phyloP scores from a whole-genome alignment of 2,888 invertebrate species.

The Stenotaenia linearis region DNA sequence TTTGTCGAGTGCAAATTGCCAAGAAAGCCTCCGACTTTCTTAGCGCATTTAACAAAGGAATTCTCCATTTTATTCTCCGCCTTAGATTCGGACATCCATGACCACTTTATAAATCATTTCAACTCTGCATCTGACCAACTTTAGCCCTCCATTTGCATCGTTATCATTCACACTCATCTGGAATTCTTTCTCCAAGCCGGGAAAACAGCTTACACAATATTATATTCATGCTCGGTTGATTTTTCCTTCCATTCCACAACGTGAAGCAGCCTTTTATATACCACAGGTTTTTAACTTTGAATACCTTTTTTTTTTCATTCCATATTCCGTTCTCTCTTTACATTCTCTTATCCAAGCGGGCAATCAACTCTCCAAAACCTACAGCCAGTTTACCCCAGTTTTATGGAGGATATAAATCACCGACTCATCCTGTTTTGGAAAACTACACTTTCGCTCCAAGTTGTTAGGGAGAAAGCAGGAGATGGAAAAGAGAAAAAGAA shows the following conservation, averaged over 20 bases:
- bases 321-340: not conserved
- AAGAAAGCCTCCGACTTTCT: not conserved
- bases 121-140: not conserved
- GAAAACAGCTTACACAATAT: not conserved
- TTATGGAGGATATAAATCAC: not conserved
- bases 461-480: not conserved
- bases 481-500: not conserved
- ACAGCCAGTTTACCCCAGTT: not conserved
- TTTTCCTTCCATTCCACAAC: not conserved
- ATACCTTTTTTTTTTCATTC: not conserved
- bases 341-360: not conserved
- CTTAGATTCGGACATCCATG: not conserved
- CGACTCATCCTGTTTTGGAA: not conserved
- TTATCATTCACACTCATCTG: not conserved
- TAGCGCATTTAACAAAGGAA: not conserved
- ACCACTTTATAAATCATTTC: not conserved
- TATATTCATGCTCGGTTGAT: not conserved
- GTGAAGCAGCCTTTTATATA: not conserved
- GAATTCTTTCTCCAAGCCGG: not conserved
- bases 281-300: not conserved
- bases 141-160: not conserved
- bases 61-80: not conserved
- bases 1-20: not conserved
- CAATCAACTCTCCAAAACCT: not conserved
- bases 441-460: not conserved